phyloP scores from a whole-genome alignment of 2,797 vertebrate genomes.

The Trachurus trachurus region DNA sequence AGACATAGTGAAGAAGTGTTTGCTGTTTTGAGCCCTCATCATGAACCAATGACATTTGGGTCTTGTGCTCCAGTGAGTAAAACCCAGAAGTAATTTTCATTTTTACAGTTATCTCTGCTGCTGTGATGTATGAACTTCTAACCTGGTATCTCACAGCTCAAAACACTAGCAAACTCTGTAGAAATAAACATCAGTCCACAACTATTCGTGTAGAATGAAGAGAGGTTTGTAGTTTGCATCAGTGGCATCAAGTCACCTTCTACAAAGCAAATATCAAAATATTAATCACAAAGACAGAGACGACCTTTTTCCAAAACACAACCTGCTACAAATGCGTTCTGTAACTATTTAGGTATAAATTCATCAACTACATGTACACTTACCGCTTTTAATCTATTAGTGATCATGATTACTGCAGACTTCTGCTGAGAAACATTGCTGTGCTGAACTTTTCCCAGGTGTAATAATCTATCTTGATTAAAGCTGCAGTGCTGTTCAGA shows the following conservation, averaged over 20 bases:
- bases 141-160: constrained; percentile 30
- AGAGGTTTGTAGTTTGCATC: background rate
- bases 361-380: background rate
- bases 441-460: constrained; percentile 51
- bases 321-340: background rate
- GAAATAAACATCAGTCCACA: constrained; percentile 19
- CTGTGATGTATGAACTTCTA: constrained; percentile 27
- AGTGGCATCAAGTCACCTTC: constrained; percentile 22
- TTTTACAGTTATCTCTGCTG: constrained; percentile 43
- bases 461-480: constrained; percentile 65
- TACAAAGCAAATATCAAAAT: constrained; percentile 6
- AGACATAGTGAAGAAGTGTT: background rate
- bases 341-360: background rate
- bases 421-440: background rate
- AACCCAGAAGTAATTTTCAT: constrained; percentile 44
- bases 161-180: constrained; percentile 33
- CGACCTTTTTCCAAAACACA: background rate
- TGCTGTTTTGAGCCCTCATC: constrained; percentile 9
- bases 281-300: background rate
- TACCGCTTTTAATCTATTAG: background rate
- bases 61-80: constrained; percentile 16
- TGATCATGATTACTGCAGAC: background rate
- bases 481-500: constrained; percentile 14
- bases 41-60: constrained; percentile 28
- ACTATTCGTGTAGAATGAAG: constrained; percentile 11